These are phyloP conservation scores for Oncorhynchus nerka DNA, from an alignment of 2,113 vertebrate genomes.

Conservation along the genomic window DNA sequence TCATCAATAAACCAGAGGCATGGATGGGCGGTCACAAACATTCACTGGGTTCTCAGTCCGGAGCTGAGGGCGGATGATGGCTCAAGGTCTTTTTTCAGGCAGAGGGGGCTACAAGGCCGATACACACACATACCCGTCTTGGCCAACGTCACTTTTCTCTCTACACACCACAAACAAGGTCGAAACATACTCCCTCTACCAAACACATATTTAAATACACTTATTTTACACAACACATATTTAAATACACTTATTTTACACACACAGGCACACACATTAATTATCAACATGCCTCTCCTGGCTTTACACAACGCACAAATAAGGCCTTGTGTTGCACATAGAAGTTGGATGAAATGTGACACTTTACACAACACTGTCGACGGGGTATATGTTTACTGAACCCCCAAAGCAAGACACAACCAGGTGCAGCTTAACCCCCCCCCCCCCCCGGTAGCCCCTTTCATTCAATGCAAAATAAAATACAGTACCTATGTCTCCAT, in stretches of 20 bases:
- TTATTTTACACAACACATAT: background rate
- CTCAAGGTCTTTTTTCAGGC: conserved; percentile 39
- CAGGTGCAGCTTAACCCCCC: conserved; percentile 47
- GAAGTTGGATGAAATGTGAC: background rate
- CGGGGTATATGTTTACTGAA: background rate
- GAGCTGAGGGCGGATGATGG: conserved; percentile 16
- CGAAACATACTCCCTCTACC: background rate
- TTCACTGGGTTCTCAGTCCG: conserved; percentile 46
- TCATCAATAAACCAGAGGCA: conserved; percentile 74
- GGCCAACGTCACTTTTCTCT: background rate
- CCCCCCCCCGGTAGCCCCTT: background rate
- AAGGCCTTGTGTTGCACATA: background rate
- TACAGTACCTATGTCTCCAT: conserved; percentile 49
- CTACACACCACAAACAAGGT: background rate
- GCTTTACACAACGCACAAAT: no score
- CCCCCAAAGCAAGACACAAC: conserved; percentile 9
- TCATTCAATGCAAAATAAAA: conserved; percentile 40
- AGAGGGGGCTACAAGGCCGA: conserved; percentile 36
- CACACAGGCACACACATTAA: no score
- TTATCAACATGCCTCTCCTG: no score
- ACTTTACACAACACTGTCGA: background rate
- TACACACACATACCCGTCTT: background rate
- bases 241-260: no score
- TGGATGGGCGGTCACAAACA: conserved; percentile 54
- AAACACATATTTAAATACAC: background rate